Base-by-base conservation (phyloP, 1,140 invertebrate genomes). In the Zaprionus davidi region DNA sequence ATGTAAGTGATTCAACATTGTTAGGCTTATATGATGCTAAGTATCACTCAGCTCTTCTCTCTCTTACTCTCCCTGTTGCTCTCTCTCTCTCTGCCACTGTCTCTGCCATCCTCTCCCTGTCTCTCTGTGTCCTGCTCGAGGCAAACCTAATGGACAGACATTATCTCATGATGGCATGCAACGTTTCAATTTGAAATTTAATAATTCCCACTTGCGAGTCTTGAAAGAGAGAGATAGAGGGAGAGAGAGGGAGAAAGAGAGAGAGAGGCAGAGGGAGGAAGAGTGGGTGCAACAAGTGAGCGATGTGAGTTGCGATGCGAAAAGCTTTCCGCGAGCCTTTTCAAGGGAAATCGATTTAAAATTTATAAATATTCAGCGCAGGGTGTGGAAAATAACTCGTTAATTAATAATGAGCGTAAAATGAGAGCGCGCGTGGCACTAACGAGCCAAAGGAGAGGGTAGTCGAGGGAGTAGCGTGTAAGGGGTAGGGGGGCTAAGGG, bases 331-430 rank as follows among this genome's bases (percentile, higher is more conserved):
- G 41, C 17, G 41, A 17, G 41, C 41, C 41, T 65, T 63, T 44
- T 76, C 46, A 67, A 70, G 66, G 55, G 71, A 87, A 84, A 88
- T 88, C 84, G 84, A 88, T 88, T 81, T 78, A 73, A 88, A 80
- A 88, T 84, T 46, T 88, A 88, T 88, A 88, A 88, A 88, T 88
- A 88, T 88, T 75, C 78, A 76, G 72, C 74, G 68, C 56, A 64
- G 75, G 78, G 71, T 72, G 84, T 84, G 78, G 78, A 81, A 87
- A 87, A 87, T 88, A 88, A 74, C 84, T 87, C 84, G 81, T 87
- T 87, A 87, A 87, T 88, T 88, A 88, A 87, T 87, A 87, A 87
- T 88, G 83, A 87, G 78, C 78, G 75, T 74, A 78, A 87, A 88
- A 88, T 83, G 84, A 76, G 70, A 76, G 84, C 84, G 84, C 83